Percentiles rank a stretch among this genome's conserved stretches.
Evolutionary conservation across 2,113 vertebrate species (phyloP).

Genomic region (Globicephala melas): DNA sequence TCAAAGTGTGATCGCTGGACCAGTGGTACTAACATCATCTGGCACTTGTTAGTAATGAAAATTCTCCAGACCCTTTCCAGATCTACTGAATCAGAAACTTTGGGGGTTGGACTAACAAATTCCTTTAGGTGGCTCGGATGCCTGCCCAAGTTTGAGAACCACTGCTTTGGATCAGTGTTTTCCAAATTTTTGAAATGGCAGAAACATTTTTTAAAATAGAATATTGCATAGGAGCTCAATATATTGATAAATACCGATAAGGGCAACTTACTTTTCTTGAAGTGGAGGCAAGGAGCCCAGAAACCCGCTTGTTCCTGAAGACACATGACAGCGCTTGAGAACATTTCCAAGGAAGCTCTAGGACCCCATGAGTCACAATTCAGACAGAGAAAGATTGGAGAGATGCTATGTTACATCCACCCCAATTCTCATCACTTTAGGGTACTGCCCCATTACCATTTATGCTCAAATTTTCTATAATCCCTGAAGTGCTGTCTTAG

Average conservation of each 20-base stretch:
- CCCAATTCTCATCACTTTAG: not conserved
- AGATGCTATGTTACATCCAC: not conserved
- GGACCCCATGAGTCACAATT: not conserved
- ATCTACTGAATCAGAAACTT: not conserved
- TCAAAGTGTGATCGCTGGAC: not conserved
- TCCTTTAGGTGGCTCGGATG: not conserved
- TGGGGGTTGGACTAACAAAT: not conserved
- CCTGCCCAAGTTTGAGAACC: not conserved
- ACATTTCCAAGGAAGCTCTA: not conserved
- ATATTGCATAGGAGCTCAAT: not conserved
- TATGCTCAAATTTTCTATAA: not conserved
- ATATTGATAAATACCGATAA: not conserved
- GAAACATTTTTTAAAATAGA: not conserved
- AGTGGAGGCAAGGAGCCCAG: not conserved
- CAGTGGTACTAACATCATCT: not conserved
- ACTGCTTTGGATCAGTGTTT: not conserved
- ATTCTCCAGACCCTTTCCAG: not conserved
- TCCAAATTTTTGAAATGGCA: not conserved
- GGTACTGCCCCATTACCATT: not conserved
- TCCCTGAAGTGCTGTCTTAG: not conserved
- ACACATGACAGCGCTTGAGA: not conserved
- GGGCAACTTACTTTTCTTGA: not conserved
- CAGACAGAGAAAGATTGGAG: not conserved
- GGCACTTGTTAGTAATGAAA: not conserved
- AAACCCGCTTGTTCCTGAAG: not conserved